These are phyloP conservation scores for Oreochromis mossambicus DNA, from an alignment of 2,797 vertebrate species.

Conservation along the genomic window DNA sequence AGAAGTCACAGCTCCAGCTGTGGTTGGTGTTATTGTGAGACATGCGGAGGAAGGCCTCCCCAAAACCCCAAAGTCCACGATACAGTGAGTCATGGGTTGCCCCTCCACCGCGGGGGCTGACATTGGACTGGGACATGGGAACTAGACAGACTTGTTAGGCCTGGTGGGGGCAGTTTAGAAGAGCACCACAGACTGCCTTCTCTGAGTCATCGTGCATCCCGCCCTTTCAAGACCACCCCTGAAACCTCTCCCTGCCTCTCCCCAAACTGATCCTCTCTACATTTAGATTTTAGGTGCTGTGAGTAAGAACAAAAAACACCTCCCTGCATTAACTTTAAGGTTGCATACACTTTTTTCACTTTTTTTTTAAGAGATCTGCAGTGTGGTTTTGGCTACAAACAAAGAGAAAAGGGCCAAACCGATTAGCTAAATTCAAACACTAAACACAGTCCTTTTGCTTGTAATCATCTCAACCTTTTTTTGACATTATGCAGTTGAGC, in stretches of 20 bases:
- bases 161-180: not conserved
- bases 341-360: not conserved
- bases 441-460: not conserved
- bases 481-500: not conserved
- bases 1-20: conserved; percentile 47
- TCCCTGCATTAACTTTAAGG: not conserved
- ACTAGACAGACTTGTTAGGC: not conserved
- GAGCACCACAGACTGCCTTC: conserved; percentile 8
- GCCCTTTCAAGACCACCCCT: conserved; percentile 28
- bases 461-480: not conserved
- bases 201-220: conserved; percentile 50
- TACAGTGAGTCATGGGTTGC: conserved; percentile 60
- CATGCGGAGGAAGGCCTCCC: conserved; percentile 41
- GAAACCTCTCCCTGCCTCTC: conserved; percentile 3
- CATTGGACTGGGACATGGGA: conserved; percentile 43
- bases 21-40: conserved; percentile 42
- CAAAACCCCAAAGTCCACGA: conserved; percentile 26
- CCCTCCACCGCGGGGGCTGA: conserved; percentile 43
- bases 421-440: not conserved
- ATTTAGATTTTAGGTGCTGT: not conserved
- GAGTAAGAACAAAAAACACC: not conserved
- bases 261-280: not conserved
- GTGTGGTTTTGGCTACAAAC: not conserved
- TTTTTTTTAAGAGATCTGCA: not conserved
- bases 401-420: not conserved